Evolutionary conservation across 2,797 vertebrate genomes (phyloP), one percentile per base, ranked within the genome.

Genomic region (Peromyscus melanophrys): DNA sequence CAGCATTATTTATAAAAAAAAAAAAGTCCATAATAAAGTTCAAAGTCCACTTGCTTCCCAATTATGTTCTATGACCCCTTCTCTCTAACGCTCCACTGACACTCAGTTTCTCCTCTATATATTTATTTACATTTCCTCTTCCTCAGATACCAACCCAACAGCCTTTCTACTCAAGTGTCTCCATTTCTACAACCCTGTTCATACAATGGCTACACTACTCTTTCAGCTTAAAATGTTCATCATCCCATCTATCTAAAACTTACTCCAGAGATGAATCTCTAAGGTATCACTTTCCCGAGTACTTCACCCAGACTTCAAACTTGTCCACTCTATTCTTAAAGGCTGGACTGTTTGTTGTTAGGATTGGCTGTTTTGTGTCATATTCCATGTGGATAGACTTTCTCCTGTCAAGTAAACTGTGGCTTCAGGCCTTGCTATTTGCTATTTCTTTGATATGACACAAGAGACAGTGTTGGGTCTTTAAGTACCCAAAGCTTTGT

Each of bases 1-100:
- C 52, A n/a, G 31, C 19, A 85, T 25, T 77, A 75, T 31, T 19
- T 67, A 61, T 27, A 94, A 82, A 93, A 21, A 23, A 55, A 94
- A 82, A 93, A 21, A 23, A 55, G 13, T 80, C 73, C 14, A 77
- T 55, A 71, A 65, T 61, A 77, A 86, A 82, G 17, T 37, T 92
- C 65, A 89, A 81, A 46, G 75, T 91, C 31, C 12, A 17, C 13
- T 40, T 95, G 77, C 14, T 19, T 31, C 77, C 2, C 59, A 46
- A 0, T 43, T 65, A 19, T 17, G 67, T 31, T 13, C 52, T n/a
- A 21, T 34, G 43, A 73, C 14, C 1, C 4, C 23, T 63, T 91
- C 75, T 94, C 88, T 40, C 85, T 65, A 29, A 2, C 40, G 40
- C 77, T 89, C 6, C 31, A 46, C 6, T 12, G 14, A 31, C 19